phyloP scores from a whole-genome alignment of 2,797 vertebrate genomes.

The Podarcis siculus region DNA sequence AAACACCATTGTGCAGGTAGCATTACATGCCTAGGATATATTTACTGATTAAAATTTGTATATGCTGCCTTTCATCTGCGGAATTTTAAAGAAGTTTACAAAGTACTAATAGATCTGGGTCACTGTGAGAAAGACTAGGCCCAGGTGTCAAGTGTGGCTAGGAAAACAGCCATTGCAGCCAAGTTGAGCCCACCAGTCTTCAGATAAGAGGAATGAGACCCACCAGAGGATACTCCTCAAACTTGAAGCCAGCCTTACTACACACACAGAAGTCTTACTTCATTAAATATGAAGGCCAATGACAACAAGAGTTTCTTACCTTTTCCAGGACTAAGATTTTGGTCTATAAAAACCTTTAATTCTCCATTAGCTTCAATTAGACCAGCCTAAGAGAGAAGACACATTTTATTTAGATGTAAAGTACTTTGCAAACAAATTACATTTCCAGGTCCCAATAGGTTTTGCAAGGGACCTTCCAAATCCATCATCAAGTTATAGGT shows the following conservation, averaged over 20 bases:
- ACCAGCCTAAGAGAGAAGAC: slow-evolving; percentile 85
- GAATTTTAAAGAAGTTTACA: neutral
- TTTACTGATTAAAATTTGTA: neutral
- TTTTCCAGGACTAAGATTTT: slow-evolving; percentile 99
- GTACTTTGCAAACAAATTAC: slow-evolving; percentile 4
- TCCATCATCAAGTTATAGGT: no score
- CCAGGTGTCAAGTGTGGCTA: neutral
- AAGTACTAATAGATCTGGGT: neutral
- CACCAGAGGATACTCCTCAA: neutral
- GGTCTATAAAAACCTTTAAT: slow-evolving; percentile 99
- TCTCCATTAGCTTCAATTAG: slow-evolving; percentile 99
- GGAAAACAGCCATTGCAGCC: neutral
- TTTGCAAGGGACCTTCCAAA: no score
- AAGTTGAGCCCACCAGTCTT: neutral
- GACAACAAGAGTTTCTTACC: slow-evolving; percentile 78
- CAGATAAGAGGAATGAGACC: neutral
- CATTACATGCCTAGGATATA: neutral
- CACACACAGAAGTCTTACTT: neutral
- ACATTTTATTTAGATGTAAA: slow-evolving; percentile 1
- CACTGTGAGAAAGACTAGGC: neutral
- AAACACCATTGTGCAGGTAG: neutral
- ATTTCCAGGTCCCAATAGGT: neutral
- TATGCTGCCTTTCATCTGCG: neutral
- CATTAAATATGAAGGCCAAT: slow-evolving; percentile 17
- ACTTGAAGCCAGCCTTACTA: neutral